phyloP scores from a whole-genome alignment of 2,113 vertebrate species.

The Phylloscopus trochiloides region DNA sequence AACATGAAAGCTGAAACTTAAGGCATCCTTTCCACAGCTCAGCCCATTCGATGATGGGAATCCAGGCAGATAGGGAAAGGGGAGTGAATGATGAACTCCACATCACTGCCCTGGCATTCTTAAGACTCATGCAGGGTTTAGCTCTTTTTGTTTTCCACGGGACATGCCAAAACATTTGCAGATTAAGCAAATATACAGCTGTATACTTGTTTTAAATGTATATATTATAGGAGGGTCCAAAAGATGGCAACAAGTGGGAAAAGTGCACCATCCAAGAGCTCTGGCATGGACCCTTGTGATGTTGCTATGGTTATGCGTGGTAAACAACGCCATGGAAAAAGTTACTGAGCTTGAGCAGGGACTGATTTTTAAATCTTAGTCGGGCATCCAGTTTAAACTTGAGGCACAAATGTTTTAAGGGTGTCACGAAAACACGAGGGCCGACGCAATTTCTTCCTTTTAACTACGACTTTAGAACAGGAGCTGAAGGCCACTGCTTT shows the following conservation, averaged over 20 bases:
- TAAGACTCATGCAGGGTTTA: neutral
- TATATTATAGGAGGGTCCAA: neutral
- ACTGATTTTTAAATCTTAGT: neutral
- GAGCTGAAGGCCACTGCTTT: neutral
- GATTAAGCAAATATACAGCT: neutral
- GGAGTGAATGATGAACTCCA: neutral
- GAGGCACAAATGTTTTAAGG: neutral
- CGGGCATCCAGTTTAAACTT: neutral
- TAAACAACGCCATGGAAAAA: neutral
- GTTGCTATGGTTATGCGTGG: neutral
- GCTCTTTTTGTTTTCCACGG: neutral
- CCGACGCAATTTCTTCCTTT: neutral
- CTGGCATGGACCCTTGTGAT: neutral
- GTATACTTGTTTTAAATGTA: neutral
- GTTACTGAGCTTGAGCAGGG: neutral
- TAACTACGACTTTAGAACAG: neutral
- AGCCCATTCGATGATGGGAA: neutral
- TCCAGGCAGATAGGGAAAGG: neutral
- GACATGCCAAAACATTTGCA: neutral
- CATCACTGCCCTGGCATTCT: rapidly evolving
- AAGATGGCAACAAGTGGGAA: neutral
- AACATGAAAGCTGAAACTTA: no score
- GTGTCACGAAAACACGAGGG: neutral
- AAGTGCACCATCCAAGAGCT: neutral
- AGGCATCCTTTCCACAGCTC: neutral